Base-by-base conservation (phyloP, 2,797 vertebrate species). In the Psittacula derbiana region DNA sequence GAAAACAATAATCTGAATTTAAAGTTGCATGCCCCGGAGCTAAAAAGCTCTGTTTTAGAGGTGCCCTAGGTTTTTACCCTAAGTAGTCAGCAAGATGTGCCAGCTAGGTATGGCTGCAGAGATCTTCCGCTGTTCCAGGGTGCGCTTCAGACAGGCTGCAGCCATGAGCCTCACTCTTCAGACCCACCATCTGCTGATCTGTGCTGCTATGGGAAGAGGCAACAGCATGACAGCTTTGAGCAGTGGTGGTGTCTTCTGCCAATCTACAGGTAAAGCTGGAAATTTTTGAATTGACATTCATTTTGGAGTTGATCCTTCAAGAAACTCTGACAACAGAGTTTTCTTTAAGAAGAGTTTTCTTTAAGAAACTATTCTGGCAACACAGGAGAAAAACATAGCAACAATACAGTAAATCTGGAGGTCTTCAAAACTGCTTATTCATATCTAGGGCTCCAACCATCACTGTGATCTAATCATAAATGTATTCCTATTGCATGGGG, bases 401-500 rank as follows among this genome's bases (percentile, higher is more conserved):
- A 71, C 20, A 41, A 47, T 28, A 33, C 36, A 44, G 52, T 53
- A 82, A 86, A 86, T 55, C 44, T 73, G 44, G 76, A 96, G 46
- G 15, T 62, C 58, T 87, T 93, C 40, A 91, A 94, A 91, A 80
- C 20, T 16, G 12, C 61, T 90, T 88, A 72, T 88, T 92, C 81
- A 75, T 95, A 50, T 78, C 61, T 71, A 91, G 33, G 28, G 5
- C 33, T 93, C 47, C 57, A 90, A 4, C 16, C 1, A 0, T 49
- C 30, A 18, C 52, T 74, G 52, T 91, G 91, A 91, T 87, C 78
- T 86, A 89, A 87, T 78, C 67, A 64, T 41, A 90, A 88, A 88
- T 69, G 20, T 82, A 89, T 85, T 89, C 74, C 73, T 82, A 53
- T 55, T 92, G 47, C 67, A 60, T 31, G 71, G 81, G 71, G 71